A percentile compares a stretch with the other conserved stretches of the same genome.
Evolutionary conservation across 2,797 vertebrate species (phyloP).

Genomic region (Ctenopoma multispine): DNA sequence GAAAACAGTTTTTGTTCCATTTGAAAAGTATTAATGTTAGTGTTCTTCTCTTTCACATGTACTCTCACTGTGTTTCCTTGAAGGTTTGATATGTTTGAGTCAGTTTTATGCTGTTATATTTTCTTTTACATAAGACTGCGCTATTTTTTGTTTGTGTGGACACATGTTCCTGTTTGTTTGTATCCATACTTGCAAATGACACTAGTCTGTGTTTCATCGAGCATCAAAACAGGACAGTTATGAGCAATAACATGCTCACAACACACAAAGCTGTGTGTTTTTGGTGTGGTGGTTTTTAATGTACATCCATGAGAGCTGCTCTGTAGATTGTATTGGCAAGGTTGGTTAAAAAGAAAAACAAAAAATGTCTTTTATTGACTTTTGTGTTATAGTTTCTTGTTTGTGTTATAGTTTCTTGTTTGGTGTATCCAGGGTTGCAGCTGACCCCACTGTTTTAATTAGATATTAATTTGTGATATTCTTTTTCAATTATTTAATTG

Average conservation of each 20-base stretch:
- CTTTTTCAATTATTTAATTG: background rate
- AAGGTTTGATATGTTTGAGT: conserved; percentile 84
- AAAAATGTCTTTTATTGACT: background rate
- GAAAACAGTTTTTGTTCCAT: conserved; percentile 95
- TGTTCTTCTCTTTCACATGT: conserved; percentile 53
- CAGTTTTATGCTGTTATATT: conserved; percentile 70
- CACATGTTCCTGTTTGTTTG: background rate
- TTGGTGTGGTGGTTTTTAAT: conserved; percentile 1
- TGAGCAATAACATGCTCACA: background rate
- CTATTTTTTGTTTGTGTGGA: conserved; percentile 1
- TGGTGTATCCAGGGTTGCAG: background rate
- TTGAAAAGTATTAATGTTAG: conserved; percentile 89
- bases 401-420: background rate
- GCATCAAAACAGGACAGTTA: conserved; percentile 5
- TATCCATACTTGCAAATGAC: conserved; percentile 9
- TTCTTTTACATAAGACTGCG: conserved; percentile 42
- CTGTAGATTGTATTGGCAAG: background rate
- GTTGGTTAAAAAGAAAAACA: background rate
- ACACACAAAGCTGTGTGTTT: background rate
- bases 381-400: background rate
- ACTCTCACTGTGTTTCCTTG: conserved; percentile 34
- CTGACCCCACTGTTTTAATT: background rate
- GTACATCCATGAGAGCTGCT: background rate
- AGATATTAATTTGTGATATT: background rate
- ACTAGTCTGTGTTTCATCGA: conserved; percentile 11